Evolutionary conservation across 1,140 invertebrate species (phyloP).

Genomic region (Zaprionus africanus): DNA sequence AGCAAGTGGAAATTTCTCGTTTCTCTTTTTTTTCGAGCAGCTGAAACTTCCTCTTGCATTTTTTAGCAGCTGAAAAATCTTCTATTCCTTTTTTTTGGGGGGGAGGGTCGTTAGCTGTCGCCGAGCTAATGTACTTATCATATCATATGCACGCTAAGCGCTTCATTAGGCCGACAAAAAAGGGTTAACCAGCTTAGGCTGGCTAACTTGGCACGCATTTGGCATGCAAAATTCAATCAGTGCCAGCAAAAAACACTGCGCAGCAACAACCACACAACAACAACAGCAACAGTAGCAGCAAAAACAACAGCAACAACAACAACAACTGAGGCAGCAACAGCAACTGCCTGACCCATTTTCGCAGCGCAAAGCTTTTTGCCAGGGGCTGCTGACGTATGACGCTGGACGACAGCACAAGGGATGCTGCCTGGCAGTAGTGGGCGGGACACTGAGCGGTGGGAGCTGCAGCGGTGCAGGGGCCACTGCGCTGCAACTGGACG

Average conservation of each 20-base stretch:
- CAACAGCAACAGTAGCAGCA: constrained; percentile 46
- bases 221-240: constrained; percentile 78
- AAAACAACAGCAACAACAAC: constrained; percentile 34
- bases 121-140: constrained; percentile 31
- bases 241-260: constrained; percentile 28
- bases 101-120: constrained; percentile 1
- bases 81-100: neutral
- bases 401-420: neutral
- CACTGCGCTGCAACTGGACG: constrained; percentile 32
- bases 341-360: constrained; percentile 71
- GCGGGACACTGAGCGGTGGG: constrained; percentile 4
- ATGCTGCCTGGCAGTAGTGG: constrained; percentile 1
- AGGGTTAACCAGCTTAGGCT: constrained; percentile 29
- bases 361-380: constrained; percentile 74
- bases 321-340: constrained; percentile 38
- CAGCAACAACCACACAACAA: constrained; percentile 40
- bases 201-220: constrained; percentile 55
- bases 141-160: constrained; percentile 73
- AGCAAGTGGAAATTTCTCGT: neutral
- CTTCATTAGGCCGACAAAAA: constrained; percentile 68
- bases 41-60: neutral
- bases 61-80: neutral
- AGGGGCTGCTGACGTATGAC: constrained; percentile 72
- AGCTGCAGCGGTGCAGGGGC: neutral
- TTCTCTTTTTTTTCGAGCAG: neutral